Percentiles rank a stretch among this genome's conserved stretches.
phyloP scores from a whole-genome alignment of 2,797 vertebrate species.

The Acipenser transmontanus region DNA sequence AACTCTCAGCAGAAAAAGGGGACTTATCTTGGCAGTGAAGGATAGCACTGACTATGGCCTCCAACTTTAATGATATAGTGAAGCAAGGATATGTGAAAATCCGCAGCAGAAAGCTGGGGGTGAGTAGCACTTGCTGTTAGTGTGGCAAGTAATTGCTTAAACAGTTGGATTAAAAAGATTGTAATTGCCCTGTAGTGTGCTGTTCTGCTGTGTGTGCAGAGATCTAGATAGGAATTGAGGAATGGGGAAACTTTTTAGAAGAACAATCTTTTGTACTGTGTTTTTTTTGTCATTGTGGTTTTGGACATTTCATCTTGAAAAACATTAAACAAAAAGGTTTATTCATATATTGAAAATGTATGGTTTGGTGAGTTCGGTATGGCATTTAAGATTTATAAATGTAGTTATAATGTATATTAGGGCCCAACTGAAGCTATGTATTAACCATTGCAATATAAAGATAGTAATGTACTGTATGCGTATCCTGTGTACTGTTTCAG shows the following conservation, averaged over 20 bases:
- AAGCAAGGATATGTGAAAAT: conserved; percentile 97
- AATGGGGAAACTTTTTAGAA: conserved; percentile 22
- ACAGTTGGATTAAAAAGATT: conserved; percentile 38
- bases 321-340: too few relatives aligned
- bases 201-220: conserved; percentile 34
- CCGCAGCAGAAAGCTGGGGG: conserved; percentile 96
- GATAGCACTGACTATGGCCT: conserved; percentile 76
- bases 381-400: too few relatives aligned
- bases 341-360: too few relatives aligned
- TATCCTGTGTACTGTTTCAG: too few relatives aligned
- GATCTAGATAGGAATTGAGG: conserved; percentile 20
- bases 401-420: too few relatives aligned
- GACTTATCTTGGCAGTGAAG: conserved; percentile 23
- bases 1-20: conserved; percentile 16
- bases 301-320: too few relatives aligned
- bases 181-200: conserved; percentile 35
- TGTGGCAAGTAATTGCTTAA: conserved; percentile 15
- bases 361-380: too few relatives aligned
- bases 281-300: too few relatives aligned
- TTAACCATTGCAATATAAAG: too few relatives aligned
- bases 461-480: too few relatives aligned
- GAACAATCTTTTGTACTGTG: too few relatives aligned
- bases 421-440: too few relatives aligned
- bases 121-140: conserved; percentile 66
- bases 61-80: conserved; percentile 97